Conservation (phyloP, 2,888 invertebrate species). For the Athrips mouffetella region DNA sequence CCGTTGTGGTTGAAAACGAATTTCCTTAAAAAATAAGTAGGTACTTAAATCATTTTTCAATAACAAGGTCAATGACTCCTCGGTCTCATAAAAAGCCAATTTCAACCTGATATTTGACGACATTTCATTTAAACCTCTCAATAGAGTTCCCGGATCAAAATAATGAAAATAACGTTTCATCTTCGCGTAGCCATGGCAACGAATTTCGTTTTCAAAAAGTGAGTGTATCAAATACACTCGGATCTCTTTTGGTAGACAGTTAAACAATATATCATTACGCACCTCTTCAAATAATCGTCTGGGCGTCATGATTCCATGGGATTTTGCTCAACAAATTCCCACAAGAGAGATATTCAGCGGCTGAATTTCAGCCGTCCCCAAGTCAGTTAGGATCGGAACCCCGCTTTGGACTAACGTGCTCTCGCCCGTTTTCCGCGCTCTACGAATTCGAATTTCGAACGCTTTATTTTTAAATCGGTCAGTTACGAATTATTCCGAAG, state of each 20-base stretch:
- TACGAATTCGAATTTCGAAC: background rate
- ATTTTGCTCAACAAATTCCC: slow-evolving; percentile 2
- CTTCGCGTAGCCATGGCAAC: background rate
- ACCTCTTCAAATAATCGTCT: slow-evolving; percentile 3
- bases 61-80: no score
- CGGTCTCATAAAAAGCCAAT: no score
- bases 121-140: no score
- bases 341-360: background rate
- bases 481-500: background rate
- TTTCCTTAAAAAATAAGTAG: no score
- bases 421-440: background rate
- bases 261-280: slow-evolving; percentile 7
- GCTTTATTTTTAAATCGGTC: background rate
- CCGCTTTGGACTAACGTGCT: background rate
- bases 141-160: no score
- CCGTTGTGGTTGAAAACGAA: no score
- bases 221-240: background rate
- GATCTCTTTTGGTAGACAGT: background rate
- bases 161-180: no score
- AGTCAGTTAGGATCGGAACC: no score
- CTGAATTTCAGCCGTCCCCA: background rate
- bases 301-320: slow-evolving; percentile 7
- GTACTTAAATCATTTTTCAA: no score
- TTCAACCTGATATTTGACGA: no score
- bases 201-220: background rate